These are phyloP conservation scores for Microctenopoma steveboyesi DNA, from an alignment of 2,797 vertebrate genomes.

Conservation along the genomic window DNA sequence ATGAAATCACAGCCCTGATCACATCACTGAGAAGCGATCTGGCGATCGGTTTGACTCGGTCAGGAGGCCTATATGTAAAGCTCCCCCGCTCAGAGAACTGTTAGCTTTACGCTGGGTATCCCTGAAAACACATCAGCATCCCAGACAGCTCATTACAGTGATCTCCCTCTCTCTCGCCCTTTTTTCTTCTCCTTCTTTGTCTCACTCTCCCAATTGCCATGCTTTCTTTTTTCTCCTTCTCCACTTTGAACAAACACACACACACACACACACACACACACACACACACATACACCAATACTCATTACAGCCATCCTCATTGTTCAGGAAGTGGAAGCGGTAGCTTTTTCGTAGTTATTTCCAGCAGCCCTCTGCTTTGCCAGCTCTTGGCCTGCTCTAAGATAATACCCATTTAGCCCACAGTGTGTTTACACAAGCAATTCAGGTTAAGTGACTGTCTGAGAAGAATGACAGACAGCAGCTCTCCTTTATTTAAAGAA, in stretches of 20 bases:
- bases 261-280: slow-evolving; percentile 38
- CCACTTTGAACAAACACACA: slow-evolving; percentile 11
- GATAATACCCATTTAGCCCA: slow-evolving; percentile 78
- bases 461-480: slow-evolving; percentile 64
- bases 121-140: slow-evolving; percentile 66
- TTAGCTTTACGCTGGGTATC: slow-evolving; percentile 41
- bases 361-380: slow-evolving; percentile 53
- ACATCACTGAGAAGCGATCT: slow-evolving; percentile 49
- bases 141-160: slow-evolving; percentile 69
- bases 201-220: slow-evolving; percentile 30
- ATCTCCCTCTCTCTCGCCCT: slow-evolving; percentile 9
- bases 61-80: slow-evolving; percentile 32
- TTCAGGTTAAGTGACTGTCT: slow-evolving; percentile 76
- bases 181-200: slow-evolving; percentile 4
- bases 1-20: slow-evolving; percentile 30
- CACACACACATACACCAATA: slow-evolving; percentile 37
- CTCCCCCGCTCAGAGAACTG: slow-evolving; percentile 37
- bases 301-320: slow-evolving; percentile 69
- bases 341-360: slow-evolving; percentile 63
- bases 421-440: slow-evolving; percentile 73
- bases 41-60: slow-evolving; percentile 24
- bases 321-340: slow-evolving; percentile 70
- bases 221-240: slow-evolving; percentile 27
- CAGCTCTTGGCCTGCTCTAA: slow-evolving; percentile 63
- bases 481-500: slow-evolving; percentile 64